Evolutionary conservation across 2,797 vertebrate species (phyloP), one percentile per base, ranked within the genome.

Genomic region (Parambassis ranga): DNA sequence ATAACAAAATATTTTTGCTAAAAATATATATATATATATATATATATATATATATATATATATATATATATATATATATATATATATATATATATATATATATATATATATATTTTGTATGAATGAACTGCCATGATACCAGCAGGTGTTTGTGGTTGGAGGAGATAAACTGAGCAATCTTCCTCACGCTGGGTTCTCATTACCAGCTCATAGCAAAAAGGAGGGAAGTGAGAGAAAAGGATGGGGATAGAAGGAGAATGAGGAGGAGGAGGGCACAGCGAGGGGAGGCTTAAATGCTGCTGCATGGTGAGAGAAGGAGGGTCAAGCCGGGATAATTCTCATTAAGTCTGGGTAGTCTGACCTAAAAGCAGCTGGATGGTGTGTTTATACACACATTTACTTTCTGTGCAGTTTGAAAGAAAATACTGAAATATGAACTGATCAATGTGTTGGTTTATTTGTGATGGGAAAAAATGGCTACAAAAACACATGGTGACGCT

Each of bases 131-230:
- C n/a, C 18, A 13, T 27, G 18, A 24, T 22, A 9, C 8, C 39
- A 37, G 16, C 28, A 49, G 44, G 13, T 30, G 16, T 13, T 20
- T 23, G n/a, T n/a, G 33, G 44, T 6, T 16, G 49, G 10, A 52
- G 42, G 11, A 47, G 57, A 77, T 65, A 56, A 69, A 57, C 41
- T 11, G 15, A 43, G 37, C 66, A 67, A 55, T 72, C 53, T 56
- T 28, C 44, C 14, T 2, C 8, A 9, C 0, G 4, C 10, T 5
- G 9, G 7, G 27, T 39, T 57, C 42, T 75, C 49, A 65, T 75
- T 75, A 81, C 51, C 37, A 16, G 26, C 47, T 46, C n/a, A 19
- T 69, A 36, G 75, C 33, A 64, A 66, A 73, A 3, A 57, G 44
- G 15, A 49, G 36, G 13, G 24, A 52, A 31, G 67, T 16, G 37